Base-by-base conservation (phyloP, 2,113 vertebrate genomes). In the Elaphurus davidianus region DNA sequence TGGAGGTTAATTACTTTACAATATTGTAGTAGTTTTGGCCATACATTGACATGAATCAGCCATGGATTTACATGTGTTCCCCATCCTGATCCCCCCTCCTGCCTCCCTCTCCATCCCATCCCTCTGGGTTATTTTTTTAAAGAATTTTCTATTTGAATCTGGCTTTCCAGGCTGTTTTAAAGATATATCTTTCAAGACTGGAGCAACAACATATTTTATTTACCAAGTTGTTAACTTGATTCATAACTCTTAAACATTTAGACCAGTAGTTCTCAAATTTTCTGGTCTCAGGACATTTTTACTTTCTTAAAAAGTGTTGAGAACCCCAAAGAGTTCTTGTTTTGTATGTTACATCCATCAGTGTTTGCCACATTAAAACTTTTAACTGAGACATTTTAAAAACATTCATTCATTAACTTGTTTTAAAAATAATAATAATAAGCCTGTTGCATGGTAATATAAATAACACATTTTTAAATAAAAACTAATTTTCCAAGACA, bases 381-480 rank as follows among this genome's bases (percentile, higher is more conserved):
- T 86, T 86, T 40, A 94, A 67, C 74, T 33, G 87, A 97, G 55
- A 93, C 50, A 79, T 92, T 84, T 96, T 40, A 5, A 87, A 97
- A 94, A 87, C 84, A 90, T 81, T 76, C 67, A 74, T 79, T 93
- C 55, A 91, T 90, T 96, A 78, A 82, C 40, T 96, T 45, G 60
- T 62, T 91, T 87, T 36, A 71, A 67, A 97, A 92, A 91, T 84
- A 95, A 87, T 33, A 92, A 59, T 78, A 96, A 91, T 57, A 96
- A 95, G 40, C 30, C 50, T 21, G 30, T 76, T 90, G 21, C 23
- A 45, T 57, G 84, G 79, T 89, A 92, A 90, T 90, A 71, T 94
- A 97, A 95, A 83, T 91, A 95, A 92, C 79, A 95, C 47, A 71
- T 81, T 87, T 97, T 93, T 45, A 92, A 55, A 43, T 62, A 71